These are phyloP conservation scores for Macropis europaea DNA, from an alignment of 2,888 invertebrate genomes.

Conservation along the genomic window DNA sequence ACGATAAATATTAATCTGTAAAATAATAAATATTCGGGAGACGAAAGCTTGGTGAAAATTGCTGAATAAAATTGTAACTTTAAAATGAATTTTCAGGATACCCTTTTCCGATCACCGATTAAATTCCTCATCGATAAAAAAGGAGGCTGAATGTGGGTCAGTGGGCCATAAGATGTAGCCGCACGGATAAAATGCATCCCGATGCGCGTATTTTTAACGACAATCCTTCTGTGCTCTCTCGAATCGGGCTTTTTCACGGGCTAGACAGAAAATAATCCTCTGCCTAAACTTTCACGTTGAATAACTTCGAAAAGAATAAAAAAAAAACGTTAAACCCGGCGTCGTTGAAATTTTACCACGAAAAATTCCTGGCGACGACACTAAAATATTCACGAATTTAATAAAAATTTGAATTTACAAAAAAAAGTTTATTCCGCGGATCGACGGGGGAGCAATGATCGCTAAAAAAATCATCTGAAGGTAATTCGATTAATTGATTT, in stretches of 20 bases:
- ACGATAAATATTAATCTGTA: too few relatives aligned
- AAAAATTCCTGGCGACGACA: not conserved
- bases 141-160: conserved; percentile 15
- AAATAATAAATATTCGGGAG: too few relatives aligned
- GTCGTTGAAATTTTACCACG: not conserved
- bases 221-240: not conserved
- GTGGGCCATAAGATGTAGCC: not conserved
- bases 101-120: not conserved
- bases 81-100: conserved; percentile 11
- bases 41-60: conserved; percentile 21
- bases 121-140: conserved; percentile 2
- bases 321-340: not conserved
- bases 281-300: not conserved
- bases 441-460: too few relatives aligned
- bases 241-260: not conserved
- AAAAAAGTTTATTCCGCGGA: too few relatives aligned
- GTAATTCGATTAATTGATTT: not conserved
- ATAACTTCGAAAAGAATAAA: not conserved
- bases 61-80: conserved; percentile 9
- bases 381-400: too few relatives aligned
- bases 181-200: conserved; percentile 7
- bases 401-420: too few relatives aligned
- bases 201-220: conserved; percentile 6
- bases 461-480: too few relatives aligned
- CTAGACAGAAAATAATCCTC: not conserved